Evolutionary conservation across 1,140 invertebrate species (phyloP), one percentile per base, ranked within the genome.

Genomic region (Hycleus phaleratus): DNA sequence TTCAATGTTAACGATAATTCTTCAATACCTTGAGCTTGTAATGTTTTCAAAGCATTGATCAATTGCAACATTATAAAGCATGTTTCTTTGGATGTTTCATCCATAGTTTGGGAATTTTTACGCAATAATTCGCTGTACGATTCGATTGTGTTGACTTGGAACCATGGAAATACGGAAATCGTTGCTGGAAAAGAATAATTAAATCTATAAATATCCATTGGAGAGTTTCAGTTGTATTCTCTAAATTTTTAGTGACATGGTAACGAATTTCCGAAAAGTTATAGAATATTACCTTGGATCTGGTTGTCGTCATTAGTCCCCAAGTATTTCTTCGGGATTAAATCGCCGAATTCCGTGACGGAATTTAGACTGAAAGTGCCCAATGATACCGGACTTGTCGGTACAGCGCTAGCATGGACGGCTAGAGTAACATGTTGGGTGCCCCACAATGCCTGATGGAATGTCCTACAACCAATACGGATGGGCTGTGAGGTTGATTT

Each of bases 1-100:
- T 81, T 83, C 38, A 91, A 67, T 57, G 80, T 81, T 25, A 82
- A 75, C 0, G 86, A 80, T 9, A 87, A 77, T 65, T 91, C 87
- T 67, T 92, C 89, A 12, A 90, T 82, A 2, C 89, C 89, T 54
- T 88, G 82, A 2, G 88, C 87, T 70, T 92, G 89, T n/a, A 93
- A 76, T 65, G 83, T 84, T 69, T 91, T 92, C 43, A 92, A 73
- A 0, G 85, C 86, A 58, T 87, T 88, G 1, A 92, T 83, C 42
- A 91, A 74, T 70, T 93, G 90, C 46, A 92, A 75, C 71, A 92
- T 78, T 39, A 91, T 79, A 67, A 93, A 88, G 47, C 79, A 81
- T 38, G 77, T 77, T 39, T 74, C 73, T 51, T 65, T 68, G 49
- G 62, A 67, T 43, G 48, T 59, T 42, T 73, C 69, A 26, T 70